Evolutionary conservation across 1,140 invertebrate genomes (phyloP), one percentile per base, ranked within the genome.

Genomic region (Drosophila bocki): DNA sequence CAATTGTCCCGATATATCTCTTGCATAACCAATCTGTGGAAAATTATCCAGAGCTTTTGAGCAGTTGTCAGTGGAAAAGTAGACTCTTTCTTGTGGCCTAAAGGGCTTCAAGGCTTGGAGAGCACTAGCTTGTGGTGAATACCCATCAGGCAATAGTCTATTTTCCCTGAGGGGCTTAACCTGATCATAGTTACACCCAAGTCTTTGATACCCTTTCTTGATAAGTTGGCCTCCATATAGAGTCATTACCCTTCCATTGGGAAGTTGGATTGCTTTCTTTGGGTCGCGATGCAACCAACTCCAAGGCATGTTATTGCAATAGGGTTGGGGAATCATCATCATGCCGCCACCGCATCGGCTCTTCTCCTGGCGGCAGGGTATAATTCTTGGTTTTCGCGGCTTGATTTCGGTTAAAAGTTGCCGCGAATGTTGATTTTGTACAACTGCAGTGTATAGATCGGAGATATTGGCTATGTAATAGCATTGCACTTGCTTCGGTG

Each of bases 361-460:
- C 7, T 12, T 22, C 11, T 45, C 17, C 13, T 47, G 11, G 5
- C 67, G 11, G 7, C 67, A 68, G 26, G 26, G 67, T 15, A 11
- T 35, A 22, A 67, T 15, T n/a, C 29, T 65, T 1, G 7, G 37
- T 6, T 7, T 42, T 0, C 15, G 29, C 0, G 29, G 19, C 6
- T 29, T 35, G 3, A 19, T 12, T 2, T 37, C 39, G 7, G 0
- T 19, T 4, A 67, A 13, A 35, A 68, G 11, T 7, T 2, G 7
- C 0, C 39, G 48, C 1, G 32, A 19, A 11, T 70, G 62, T 8
- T 19, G 37, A 15, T 70, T 53, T 33, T 67, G 39, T 2, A 54
- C 62, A 0, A 70, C 67, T 1, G 67, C 62, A 15, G 32, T 4
- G 35, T 70, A 70, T 12, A 70, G 47, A 13, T 54, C 15, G 6